These are phyloP conservation scores for Clarias magur DNA, from an alignment of 2,113 vertebrate genomes.

Conservation along the genomic window DNA sequence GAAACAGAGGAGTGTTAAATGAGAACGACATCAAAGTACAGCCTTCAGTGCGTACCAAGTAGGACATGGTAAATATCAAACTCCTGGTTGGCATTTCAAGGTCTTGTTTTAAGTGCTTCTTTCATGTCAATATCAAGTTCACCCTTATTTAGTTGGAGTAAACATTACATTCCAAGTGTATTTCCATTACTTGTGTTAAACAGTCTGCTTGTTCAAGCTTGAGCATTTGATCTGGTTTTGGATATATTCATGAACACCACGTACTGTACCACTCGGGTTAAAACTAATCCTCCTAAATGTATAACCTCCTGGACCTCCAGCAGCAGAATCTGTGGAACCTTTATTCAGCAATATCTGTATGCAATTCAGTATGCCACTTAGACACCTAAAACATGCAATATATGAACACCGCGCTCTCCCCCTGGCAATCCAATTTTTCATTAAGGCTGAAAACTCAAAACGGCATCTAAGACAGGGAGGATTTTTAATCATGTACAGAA, in stretches of 20 bases:
- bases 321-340: background rate
- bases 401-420: constrained; percentile 1
- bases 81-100: background rate
- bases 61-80: constrained; percentile 11
- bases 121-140: constrained; percentile 18
- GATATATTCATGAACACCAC: background rate
- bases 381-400: background rate
- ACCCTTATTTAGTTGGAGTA: constrained; percentile 7
- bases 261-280: background rate
- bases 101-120: constrained; percentile 20
- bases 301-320: background rate
- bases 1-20: constrained; percentile 26
- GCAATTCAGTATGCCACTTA: background rate
- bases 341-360: background rate
- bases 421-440: background rate
- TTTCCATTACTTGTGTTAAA: background rate
- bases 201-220: constrained; percentile 4
- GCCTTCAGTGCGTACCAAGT: constrained; percentile 28
- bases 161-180: background rate
- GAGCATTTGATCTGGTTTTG: constrained; percentile 10
- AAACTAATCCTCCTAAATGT: background rate
- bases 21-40: constrained; percentile 25
- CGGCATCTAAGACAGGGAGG: too few relatives aligned
- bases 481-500: constrained; percentile 6
- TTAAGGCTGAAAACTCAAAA: background rate